phyloP scores from a whole-genome alignment of 2,888 invertebrate genomes.

The Luperina testacea region DNA sequence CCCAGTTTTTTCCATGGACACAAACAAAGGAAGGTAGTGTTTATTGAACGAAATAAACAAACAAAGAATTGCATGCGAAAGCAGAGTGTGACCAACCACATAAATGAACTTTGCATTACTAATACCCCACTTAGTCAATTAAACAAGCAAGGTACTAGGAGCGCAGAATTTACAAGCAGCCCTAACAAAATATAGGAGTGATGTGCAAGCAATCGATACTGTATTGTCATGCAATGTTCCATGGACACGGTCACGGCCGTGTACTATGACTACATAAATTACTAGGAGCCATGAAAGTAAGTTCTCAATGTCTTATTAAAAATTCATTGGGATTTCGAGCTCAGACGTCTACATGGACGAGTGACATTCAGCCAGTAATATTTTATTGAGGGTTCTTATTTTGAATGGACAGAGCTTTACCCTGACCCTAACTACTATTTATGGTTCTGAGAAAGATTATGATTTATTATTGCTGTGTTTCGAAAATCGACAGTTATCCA shows the following conservation, averaged over 20 bases:
- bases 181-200: conserved; percentile 30
- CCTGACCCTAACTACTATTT: background rate
- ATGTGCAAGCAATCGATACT: conserved; percentile 61
- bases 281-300: conserved; percentile 63
- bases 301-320: conserved; percentile 62
- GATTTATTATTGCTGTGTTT: background rate
- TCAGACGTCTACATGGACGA: conserved; percentile 34
- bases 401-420: background rate
- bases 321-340: conserved; percentile 55
- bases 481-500: conserved; percentile 1
- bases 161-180: conserved; percentile 27
- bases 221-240: conserved; percentile 62
- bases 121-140: conserved; percentile 43
- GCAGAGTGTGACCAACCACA: conserved; percentile 40
- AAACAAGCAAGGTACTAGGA: conserved; percentile 44
- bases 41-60: conserved; percentile 28
- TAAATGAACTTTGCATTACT: conserved; percentile 41
- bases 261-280: conserved; percentile 37
- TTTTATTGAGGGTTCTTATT: conserved; percentile 13
- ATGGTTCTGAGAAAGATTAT: background rate
- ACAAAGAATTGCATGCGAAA: conserved; percentile 52
- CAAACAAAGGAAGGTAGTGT: conserved; percentile 24
- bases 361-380: conserved; percentile 43
- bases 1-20: conserved; percentile 7
- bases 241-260: conserved; percentile 63